Evolutionary conservation across 1,140 invertebrate species (phyloP), one percentile per base, ranked within the genome.

Genomic region (Zophobas morio): DNA sequence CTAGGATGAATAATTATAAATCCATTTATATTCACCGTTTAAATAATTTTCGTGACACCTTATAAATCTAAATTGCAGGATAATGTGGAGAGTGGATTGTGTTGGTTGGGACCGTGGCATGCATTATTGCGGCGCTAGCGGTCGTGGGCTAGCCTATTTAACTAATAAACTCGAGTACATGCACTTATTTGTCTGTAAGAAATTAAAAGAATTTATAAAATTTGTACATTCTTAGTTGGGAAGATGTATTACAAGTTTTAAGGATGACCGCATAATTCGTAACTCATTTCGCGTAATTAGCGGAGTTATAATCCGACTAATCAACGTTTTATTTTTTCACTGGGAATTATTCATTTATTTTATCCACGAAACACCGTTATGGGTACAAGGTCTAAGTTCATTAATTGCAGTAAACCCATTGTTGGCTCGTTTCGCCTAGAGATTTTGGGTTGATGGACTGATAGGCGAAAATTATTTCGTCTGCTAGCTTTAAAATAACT

Each of bases 281-380:
- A 20, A 20, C 20, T 20, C 20, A 20, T 20, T 20, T 20, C 20
- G 20, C 20, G 20, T 20, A 54, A 54, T 60, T 60, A 35, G 32
- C 36, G 36, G 56, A 60, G 20, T 20, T 20, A 20, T 20, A 20
- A 20, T 20, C 37, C 56, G 35, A 35, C 5, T 60, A 33, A 60
- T 36, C 37, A 36, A 60, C 56, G 37, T 36, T 36, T 37, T 60
- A 39, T 37, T 37, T 60, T 35, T 60, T 60, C 1, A 8, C 56
- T 37, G 56, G 56, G 36, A 60, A 60, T 60, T 60, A 36, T 60
- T 60, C 36, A 60, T 60, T 60, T 36, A 8, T 33, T 36, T 60
- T 60, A 60, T 36, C 56, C 56, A 60, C 56, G 37, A 60, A 36
- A 37, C 36, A 60, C 56, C 56, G 56, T 60, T 60, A 39, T 2